Conservation (phyloP, 2,888 invertebrate genomes). For the Sminthurides aquaticus region DNA sequence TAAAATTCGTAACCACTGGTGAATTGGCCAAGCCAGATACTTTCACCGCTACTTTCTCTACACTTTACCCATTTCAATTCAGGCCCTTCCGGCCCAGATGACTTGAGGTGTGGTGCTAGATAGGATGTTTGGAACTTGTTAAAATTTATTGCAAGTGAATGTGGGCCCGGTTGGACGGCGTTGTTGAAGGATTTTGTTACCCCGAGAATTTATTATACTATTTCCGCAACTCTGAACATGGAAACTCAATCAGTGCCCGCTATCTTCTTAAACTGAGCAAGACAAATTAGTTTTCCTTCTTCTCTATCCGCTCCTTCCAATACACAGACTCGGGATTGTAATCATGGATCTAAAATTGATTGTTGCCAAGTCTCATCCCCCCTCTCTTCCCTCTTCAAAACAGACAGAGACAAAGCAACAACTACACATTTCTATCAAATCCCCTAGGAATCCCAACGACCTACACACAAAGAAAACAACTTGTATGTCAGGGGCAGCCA, state of each 20-base stretch:
- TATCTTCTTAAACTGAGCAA: neutral
- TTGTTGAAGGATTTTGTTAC: neutral
- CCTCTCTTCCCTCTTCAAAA: neutral
- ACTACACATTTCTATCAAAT: too few relatives aligned
- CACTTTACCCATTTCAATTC: too few relatives aligned
- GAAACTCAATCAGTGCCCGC: neutral
- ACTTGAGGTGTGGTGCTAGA: neutral
- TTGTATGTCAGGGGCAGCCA: too few relatives aligned
- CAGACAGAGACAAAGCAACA: neutral
- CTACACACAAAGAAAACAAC: too few relatives aligned
- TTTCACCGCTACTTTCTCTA: too few relatives aligned
- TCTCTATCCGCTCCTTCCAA: too few relatives aligned
- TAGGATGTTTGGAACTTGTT: neutral
- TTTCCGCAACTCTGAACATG: neutral
- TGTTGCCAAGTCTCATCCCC: neutral
- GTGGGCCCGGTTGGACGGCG: too few relatives aligned
- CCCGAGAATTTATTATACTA: neutral
- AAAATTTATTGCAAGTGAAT: neutral
- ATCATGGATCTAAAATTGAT: neutral
- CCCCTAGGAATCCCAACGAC: too few relatives aligned
- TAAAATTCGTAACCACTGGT: too few relatives aligned
- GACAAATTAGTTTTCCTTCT: neutral
- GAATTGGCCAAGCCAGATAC: too few relatives aligned
- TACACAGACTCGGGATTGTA: too few relatives aligned
- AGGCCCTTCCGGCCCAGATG: neutral